Evolutionary conservation across 2,888 invertebrate genomes (phyloP), one percentile per base, ranked within the genome.

Genomic region (Drosophila yooni): DNA sequence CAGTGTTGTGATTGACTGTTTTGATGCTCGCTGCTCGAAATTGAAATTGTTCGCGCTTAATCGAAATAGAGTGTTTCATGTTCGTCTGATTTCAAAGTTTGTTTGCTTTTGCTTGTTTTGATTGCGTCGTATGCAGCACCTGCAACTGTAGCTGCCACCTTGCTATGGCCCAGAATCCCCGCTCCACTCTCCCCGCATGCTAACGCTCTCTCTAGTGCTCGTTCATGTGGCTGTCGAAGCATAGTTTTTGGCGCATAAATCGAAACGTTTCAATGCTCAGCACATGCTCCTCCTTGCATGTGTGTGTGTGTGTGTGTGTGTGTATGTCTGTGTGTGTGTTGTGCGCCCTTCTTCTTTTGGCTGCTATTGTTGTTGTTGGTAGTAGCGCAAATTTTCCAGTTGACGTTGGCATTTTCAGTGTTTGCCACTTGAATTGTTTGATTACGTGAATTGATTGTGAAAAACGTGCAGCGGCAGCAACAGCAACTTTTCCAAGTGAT

Each of bases 361-460:
- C 33, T 34, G 56, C 34, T 36, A 34, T 57, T 65, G 53, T 65
- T 79, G 67, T 57, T 83, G 73, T 57, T 81, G 77, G 63, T 69
- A 73, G 81, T 82, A 79, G 91, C 85, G 89, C 83, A 85, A 81
- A 85, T 89, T 88, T 87, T 91, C 88, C 89, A 84, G 92, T 91
- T 91, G 90, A 92, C 92, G 91, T 91, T 91, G 90, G 91, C 92
- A 91, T 81, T 89, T 91, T 91, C 91, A 83, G 90, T 91, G 91
- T 92, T 92, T 91, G 86, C 92, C 91, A 92, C 92, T 92, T 91
- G 89, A 92, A 91, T 92, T 92, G 92, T 92, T 91, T 92, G 92
- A 91, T 91, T 92, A 92, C 91, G 90, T 90, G 90, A 84, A 91
- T 87, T 90, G 91, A 83, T 90, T 91, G 89, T 83, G 84, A 82